Evolutionary conservation across 2,113 vertebrate species (phyloP).

Genomic region (Apteryx mantelli): DNA sequence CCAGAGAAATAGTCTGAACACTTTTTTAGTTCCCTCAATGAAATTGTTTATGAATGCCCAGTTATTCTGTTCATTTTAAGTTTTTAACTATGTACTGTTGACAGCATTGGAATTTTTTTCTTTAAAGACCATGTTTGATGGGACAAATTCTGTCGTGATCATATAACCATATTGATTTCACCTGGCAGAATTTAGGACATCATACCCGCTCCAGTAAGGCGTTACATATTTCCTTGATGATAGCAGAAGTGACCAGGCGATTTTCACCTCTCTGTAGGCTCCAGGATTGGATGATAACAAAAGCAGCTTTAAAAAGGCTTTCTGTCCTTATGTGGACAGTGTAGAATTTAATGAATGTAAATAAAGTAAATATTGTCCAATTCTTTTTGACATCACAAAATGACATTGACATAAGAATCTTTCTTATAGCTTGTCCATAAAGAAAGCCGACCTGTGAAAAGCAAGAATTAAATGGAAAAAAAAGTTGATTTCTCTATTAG

Average conservation of each 20-base stretch:
- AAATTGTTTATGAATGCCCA: background rate
- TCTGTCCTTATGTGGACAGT: background rate
- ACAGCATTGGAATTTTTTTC: background rate
- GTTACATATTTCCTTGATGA: background rate
- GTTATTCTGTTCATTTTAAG: background rate
- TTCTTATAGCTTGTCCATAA: background rate
- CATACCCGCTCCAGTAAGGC: background rate
- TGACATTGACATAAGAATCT: background rate
- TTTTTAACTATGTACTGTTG: background rate
- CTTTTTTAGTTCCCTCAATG: background rate
- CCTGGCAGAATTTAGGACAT: background rate
- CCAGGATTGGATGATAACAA: background rate
- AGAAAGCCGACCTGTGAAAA: background rate
- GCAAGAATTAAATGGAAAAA: background rate
- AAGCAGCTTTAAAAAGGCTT: background rate
- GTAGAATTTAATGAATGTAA: background rate
- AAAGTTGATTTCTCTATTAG: background rate
- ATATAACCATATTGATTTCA: background rate
- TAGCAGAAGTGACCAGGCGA: background rate
- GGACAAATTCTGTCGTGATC: background rate
- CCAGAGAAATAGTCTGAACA: background rate
- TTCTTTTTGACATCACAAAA: background rate
- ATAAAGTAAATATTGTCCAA: background rate
- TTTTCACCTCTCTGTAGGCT: background rate
- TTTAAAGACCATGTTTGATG: background rate